These are phyloP conservation scores for Ardeotis arabs DNA, from an alignment of 2,113 vertebrate genomes.

Conservation along the genomic window DNA sequence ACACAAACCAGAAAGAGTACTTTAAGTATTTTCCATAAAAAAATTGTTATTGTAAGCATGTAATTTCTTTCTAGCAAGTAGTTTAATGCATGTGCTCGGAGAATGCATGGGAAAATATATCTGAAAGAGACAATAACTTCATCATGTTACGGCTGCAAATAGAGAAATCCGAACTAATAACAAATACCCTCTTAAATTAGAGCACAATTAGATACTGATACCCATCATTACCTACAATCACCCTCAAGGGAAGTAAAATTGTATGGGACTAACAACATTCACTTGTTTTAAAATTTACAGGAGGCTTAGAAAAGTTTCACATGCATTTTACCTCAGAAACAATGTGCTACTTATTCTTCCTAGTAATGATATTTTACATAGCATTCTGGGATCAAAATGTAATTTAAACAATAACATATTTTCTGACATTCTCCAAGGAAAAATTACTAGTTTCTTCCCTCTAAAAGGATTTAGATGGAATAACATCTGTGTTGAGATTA, in stretches of 20 bases:
- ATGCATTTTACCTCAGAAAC: conserved; percentile 15
- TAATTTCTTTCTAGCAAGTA: neutral
- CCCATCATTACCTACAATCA: neutral
- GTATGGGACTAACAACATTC: neutral
- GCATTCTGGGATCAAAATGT: conserved; percentile 69
- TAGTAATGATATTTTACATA: conserved; percentile 9
- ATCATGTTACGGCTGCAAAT: neutral
- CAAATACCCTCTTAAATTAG: neutral
- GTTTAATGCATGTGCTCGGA: neutral
- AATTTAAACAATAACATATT: conserved; percentile 75
- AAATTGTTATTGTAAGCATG: neutral
- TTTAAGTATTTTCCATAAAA: neutral
- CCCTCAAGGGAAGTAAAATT: neutral
- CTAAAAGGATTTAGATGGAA: conserved; percentile 75
- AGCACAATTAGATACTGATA: conserved; percentile 1
- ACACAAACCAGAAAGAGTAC: neutral
- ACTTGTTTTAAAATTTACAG: neutral
- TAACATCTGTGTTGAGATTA: conserved; percentile 80
- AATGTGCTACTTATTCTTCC: conserved; percentile 35
- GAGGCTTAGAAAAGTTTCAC: conserved; percentile 1
- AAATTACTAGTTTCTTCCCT: conserved; percentile 69
- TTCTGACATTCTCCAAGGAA: conserved; percentile 68
- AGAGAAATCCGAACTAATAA: neutral
- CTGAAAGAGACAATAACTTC: neutral
- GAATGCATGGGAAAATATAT: neutral